Conservation (phyloP, 2,113 vertebrate genomes). For the Podarcis muralis region DNA sequence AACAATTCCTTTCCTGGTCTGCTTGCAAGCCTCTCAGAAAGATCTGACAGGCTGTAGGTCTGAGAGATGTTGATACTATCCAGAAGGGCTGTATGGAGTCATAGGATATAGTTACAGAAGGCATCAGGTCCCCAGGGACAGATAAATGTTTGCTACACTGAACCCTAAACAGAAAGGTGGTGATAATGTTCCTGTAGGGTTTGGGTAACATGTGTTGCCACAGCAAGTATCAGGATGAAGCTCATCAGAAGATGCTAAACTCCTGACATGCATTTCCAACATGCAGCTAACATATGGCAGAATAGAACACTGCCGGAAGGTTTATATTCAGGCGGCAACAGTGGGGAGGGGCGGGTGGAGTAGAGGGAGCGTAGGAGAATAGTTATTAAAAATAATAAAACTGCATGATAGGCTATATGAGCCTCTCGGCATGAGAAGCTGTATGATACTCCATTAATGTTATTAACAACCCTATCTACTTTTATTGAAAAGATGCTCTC, state of each 20-base stretch:
- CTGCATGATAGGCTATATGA: conserved; percentile 16
- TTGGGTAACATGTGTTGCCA: neutral
- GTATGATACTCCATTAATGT: conserved; percentile 76
- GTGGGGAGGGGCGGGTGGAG: conserved; percentile 25
- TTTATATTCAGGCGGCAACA: conserved; percentile 42
- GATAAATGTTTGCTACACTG: neutral
- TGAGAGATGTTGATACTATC: neutral
- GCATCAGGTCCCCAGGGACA: neutral
- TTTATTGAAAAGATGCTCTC: conserved; percentile 85
- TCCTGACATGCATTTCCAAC: conserved; percentile 65
- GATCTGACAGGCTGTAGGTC: neutral
- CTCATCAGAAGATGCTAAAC: neutral
- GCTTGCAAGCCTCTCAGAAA: neutral
- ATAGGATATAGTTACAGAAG: neutral
- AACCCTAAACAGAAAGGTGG: neutral
- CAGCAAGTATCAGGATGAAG: neutral
- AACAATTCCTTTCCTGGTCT: neutral
- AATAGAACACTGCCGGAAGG: conserved; percentile 64
- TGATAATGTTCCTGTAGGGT: neutral
- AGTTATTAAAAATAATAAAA: conserved; percentile 66
- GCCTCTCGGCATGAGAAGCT: neutral
- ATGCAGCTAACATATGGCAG: conserved; percentile 64
- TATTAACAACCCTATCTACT: conserved; percentile 84
- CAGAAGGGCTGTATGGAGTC: neutral
- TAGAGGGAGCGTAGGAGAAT: conserved; percentile 51